Conservation (phyloP, 1,140 invertebrate species). For the Drosophila ironensis region DNA sequence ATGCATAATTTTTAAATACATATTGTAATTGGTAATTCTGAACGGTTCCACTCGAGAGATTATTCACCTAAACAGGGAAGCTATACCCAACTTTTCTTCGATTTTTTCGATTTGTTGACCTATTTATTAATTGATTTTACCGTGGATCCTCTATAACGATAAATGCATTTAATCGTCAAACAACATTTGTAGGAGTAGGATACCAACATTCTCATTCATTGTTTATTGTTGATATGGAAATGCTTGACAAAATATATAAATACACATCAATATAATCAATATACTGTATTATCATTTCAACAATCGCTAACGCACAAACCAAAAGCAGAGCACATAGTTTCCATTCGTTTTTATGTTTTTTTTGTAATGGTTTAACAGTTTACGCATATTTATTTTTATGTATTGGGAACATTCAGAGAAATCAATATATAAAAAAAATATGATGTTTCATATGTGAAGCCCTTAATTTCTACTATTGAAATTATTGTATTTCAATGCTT, state of each 20-base stretch:
- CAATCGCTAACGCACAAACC: slow-evolving; percentile 12
- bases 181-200: not conserved
- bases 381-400: slow-evolving; percentile 49
- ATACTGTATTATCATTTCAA: slow-evolving; percentile 7
- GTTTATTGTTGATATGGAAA: not conserved
- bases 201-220: not conserved
- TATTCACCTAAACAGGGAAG: no score
- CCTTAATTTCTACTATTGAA: slow-evolving; percentile 61
- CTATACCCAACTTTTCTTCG: no score
- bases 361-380: slow-evolving; percentile 41
- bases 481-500: slow-evolving; percentile 51
- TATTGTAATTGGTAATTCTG: no score
- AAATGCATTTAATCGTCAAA: no score
- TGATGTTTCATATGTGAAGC: slow-evolving; percentile 42
- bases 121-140: no score
- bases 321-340: slow-evolving; percentile 10
- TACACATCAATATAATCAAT: not conserved
- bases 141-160: no score
- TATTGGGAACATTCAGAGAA: slow-evolving; percentile 45
- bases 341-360: no score
- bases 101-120: no score
- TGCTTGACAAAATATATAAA: slow-evolving; percentile 7
- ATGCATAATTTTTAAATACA: slow-evolving; percentile 23
- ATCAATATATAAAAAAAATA: slow-evolving; percentile 51
- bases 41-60: no score